Base-by-base conservation (phyloP, 2,888 invertebrate genomes). In the Horisme vitalbata region DNA sequence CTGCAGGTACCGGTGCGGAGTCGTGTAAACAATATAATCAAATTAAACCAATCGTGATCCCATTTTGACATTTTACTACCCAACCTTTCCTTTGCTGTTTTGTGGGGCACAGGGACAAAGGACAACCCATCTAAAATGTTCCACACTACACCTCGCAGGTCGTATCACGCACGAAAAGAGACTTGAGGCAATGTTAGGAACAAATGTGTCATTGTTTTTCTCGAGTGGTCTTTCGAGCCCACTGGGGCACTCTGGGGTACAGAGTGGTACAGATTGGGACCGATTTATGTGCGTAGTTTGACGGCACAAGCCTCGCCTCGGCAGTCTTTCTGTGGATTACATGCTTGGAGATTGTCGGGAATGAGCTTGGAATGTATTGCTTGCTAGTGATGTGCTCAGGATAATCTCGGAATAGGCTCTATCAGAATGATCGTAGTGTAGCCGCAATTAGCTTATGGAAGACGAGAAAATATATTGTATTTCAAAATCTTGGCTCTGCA, bases 181-280 rank as follows among this genome's bases (percentile, higher is more conserved):
- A 31, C 26, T 32, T 15, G 12, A 14, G 35, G 28, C 35, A 35
- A 20, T 36, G 36, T 24, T 30, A 24, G 30, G 34, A 31, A 41
- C 30, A 43, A 36, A 24, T 44, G 45, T 38, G 41, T 43, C 43
- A 46, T 49, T 43, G 46, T 39, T 34, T 35, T 27, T 41, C 49
- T 46, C 41, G 46, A 52, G 44, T 39, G 43, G 51, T 34, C 46
- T 33, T 33, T 15, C 8, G 46, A 23, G 33, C 6, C 44, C 34
- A 10, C 14, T 6, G 8, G 23, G 48, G 13, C 24, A 26, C 35
- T 36, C 44, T 14, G 52, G 39, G 51, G 51, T 54, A 41, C 38
- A 33, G 52, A 59, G 48, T 48, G 58, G 59, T 61, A 62, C 68
- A 72, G 70, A 75, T 76, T 77, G 75, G 65, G 60, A 61, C 63